These are phyloP conservation scores for Malthinus seriepunctatus DNA, from an alignment of 2,888 invertebrate genomes.

Conservation along the genomic window DNA sequence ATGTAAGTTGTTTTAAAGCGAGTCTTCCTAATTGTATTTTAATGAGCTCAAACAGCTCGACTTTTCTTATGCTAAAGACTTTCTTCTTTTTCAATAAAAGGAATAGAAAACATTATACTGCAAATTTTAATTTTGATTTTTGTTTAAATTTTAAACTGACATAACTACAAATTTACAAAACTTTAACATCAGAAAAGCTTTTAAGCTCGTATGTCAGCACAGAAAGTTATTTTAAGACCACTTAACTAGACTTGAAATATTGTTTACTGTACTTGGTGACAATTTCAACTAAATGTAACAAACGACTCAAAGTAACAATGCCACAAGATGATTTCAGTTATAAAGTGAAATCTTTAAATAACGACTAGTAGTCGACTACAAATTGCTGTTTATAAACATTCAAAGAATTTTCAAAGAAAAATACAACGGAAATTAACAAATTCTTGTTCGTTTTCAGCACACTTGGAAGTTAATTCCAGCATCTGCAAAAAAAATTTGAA, in stretches of 20 bases:
- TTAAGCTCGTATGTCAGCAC: slow-evolving; percentile 21
- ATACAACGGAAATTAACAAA: too few species aligned
- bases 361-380: slow-evolving; percentile 18
- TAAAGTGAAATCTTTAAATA: slow-evolving; percentile 13
- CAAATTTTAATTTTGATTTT: background rate
- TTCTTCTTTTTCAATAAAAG: too few species aligned
- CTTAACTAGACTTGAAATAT: slow-evolving; percentile 20
- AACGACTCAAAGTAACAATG: slow-evolving; percentile 12
- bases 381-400: slow-evolving; percentile 17
- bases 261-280: slow-evolving; percentile 12
- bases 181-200: slow-evolving; percentile 19
- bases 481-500: too few species aligned
- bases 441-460: too few species aligned
- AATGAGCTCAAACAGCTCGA: too few species aligned
- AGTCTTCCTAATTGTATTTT: too few species aligned
- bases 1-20: too few species aligned
- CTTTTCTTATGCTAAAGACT: too few species aligned
- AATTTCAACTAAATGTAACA: slow-evolving; percentile 17
- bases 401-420: too few species aligned
- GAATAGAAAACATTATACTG: too few species aligned
- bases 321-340: slow-evolving; percentile 18
- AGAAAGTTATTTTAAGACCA: slow-evolving; percentile 23
- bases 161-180: slow-evolving; percentile 4
- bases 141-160: background rate
- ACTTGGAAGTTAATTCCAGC: too few species aligned